Base-by-base conservation (phyloP, 1,140 invertebrate species). In the Hylaeus volcanicus region DNA sequence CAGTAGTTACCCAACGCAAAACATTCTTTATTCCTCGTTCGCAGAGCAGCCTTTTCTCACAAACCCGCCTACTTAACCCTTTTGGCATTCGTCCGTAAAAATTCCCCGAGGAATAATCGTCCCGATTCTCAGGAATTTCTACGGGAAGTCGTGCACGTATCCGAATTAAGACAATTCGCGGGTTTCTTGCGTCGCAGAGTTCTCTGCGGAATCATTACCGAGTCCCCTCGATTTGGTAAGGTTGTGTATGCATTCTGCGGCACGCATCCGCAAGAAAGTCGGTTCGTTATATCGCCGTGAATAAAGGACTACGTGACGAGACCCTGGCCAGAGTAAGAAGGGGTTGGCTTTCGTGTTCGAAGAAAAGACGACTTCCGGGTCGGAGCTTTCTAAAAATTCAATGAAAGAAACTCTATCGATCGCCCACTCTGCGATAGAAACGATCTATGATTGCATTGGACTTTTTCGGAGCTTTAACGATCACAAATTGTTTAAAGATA, bases 141-240 rank as follows among this genome's bases (percentile, higher is more conserved):
- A 37, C 63, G 64, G 45, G 45, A 51, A 68, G 45, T 51, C 65
- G 65, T n/a, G 61, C 70, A 65, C 77, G 77, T 79, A 74, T 56
- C 39, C 53, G 51, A 79, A 79, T 74, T 79, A 74, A 79, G 71
- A 66, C 53, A 51, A 79, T 60, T 74, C 71, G 60, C 61, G 43
- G 39, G 53, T 55, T 74, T 74, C 70, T 66, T 74, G 55, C 41
- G 45, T n/a, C 26, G 39, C 39, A 1, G 11, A 8, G 5, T 4
- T 5, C 37, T 41, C 15, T 43, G 37, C 9, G 11, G 56, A 5
- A 72, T 78, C 78, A 75, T 84, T 79, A 76, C 66, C 68, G 56
- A 74, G 79, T 77, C 63, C 61, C 61, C 79, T 75, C 79, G 79
- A 75, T 80, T 75, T 80, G 79, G 79, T 69, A 75, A 79, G 73